Percentiles rank a stretch among this genome's conserved stretches.
Evolutionary conservation across 2,797 vertebrate species (phyloP).

Genomic region (Ceyx erithaca): DNA sequence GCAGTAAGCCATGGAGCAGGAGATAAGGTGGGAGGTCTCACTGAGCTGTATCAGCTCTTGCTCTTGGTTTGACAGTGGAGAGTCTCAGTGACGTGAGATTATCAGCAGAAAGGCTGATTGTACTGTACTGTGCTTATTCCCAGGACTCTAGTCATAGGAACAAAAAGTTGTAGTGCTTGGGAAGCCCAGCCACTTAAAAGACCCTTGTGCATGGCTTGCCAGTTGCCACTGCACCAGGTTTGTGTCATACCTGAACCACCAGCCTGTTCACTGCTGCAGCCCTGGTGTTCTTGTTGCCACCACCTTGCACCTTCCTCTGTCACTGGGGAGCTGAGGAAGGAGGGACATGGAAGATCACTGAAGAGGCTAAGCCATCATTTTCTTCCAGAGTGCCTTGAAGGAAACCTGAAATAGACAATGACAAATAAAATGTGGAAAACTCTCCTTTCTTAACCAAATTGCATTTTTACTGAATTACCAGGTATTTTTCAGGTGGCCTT

Average conservation of each 20-base stretch:
- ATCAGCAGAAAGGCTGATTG: neutral
- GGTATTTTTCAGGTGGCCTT: neutral
- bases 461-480: neutral
- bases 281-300: fast-evolving
- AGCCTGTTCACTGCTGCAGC: neutral
- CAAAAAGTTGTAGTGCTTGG: neutral
- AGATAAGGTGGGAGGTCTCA: neutral
- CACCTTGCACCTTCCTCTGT: neutral
- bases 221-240: neutral
- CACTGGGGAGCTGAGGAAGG: neutral
- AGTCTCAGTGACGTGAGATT: neutral
- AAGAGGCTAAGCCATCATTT: neutral
- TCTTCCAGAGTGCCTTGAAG: neutral
- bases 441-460: neutral
- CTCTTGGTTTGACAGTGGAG: neutral
- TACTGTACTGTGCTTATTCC: neutral
- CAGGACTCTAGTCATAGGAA: neutral
- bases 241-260: neutral
- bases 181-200: neutral
- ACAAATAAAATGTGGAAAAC: neutral
- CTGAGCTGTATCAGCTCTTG: neutral
- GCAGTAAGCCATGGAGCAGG: neutral
- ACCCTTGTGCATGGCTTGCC: fast-evolving
- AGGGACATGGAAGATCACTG: neutral
- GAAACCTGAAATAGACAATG: neutral